A percentile compares a stretch with the other conserved stretches of the same genome.
phyloP scores from a whole-genome alignment of 1,140 invertebrate species.

The Babylonia areolata region DNA sequence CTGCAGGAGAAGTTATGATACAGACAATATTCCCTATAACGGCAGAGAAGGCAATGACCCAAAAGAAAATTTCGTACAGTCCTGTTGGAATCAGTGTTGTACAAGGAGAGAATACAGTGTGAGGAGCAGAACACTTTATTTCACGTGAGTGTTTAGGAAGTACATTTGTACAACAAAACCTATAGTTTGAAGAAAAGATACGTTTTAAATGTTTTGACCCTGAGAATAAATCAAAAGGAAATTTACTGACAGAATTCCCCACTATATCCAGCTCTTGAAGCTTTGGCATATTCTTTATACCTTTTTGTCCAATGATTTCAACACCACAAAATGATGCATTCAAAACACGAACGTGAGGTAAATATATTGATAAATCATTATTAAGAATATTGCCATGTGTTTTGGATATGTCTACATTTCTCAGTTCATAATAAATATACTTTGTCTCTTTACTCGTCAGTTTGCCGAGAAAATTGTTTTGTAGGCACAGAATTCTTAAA shows the following conservation, averaged over 20 bases:
- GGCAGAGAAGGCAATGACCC: conserved; percentile 48
- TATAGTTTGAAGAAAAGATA: conserved; percentile 39
- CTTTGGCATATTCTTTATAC: neutral
- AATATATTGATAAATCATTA: neutral
- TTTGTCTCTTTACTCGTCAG: neutral
- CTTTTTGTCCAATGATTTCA: conserved; percentile 6
- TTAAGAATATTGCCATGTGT: conserved; percentile 8
- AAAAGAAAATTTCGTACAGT: conserved; percentile 41
- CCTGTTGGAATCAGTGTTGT: conserved; percentile 43
- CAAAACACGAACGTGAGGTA: conserved; percentile 12
- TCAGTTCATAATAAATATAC: neutral
- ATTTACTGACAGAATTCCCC: conserved; percentile 29
- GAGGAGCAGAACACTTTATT: neutral
- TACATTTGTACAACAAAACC: conserved; percentile 45
- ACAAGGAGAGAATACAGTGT: conserved; percentile 51
- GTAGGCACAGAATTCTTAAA: conserved; percentile 24
- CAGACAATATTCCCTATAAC: conserved; percentile 46
- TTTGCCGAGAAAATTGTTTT: neutral
- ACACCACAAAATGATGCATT: neutral
- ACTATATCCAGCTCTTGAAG: conserved; percentile 23
- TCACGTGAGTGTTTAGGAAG: conserved; percentile 29
- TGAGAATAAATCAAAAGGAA: conserved; percentile 38
- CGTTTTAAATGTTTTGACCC: neutral
- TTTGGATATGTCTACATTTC: neutral
- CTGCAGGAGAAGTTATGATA: neutral